Percentiles rank a stretch among this genome's conserved stretches.
These are phyloP conservation scores for Tetraodon nigroviridis DNA, from an alignment of 2,113 vertebrate genomes.

Conservation along the genomic window DNA sequence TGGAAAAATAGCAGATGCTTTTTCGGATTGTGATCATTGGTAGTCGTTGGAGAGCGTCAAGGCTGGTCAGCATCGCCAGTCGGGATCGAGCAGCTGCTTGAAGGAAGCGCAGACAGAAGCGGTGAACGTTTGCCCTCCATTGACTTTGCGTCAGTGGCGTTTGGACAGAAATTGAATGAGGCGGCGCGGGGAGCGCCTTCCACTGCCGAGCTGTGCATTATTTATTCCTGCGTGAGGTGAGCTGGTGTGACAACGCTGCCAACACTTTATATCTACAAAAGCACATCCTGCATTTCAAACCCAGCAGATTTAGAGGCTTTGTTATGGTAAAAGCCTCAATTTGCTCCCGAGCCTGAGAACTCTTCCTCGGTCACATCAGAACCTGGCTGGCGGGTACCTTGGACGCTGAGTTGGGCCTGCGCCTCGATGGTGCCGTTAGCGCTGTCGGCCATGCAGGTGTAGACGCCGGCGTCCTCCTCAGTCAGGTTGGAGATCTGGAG, in stretches of 20 bases:
- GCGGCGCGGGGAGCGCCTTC: no score
- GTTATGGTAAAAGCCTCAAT: no score
- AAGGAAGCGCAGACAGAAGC: no score
- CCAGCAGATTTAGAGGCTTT: no score
- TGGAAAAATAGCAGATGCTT: slow-evolving; percentile 12
- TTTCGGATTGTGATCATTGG: slow-evolving; percentile 26
- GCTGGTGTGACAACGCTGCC: slow-evolving; percentile 1
- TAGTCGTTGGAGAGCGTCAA: slow-evolving; percentile 4
- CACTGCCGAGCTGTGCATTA: no score
- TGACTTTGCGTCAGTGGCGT: no score
- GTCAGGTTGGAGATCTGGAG: slow-evolving; percentile 80
- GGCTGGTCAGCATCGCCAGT: slow-evolving; percentile 3
- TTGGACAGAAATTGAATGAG: no score
- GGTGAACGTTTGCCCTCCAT: no score
- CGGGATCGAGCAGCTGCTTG: no score
- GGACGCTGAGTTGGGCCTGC: slow-evolving; percentile 83
- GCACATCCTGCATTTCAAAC: no score
- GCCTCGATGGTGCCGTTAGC: slow-evolving; percentile 81
- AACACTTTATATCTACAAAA: background rate
- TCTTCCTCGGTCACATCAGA: no score
- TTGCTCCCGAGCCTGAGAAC: no score
- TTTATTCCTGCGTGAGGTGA: slow-evolving; percentile 1
- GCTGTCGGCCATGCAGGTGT: slow-evolving; percentile 81
- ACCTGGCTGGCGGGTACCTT: slow-evolving; percentile 75
- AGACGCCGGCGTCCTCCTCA: slow-evolving; percentile 81